phyloP scores from a whole-genome alignment of 2,113 vertebrate genomes.

The Loxodonta africana region DNA sequence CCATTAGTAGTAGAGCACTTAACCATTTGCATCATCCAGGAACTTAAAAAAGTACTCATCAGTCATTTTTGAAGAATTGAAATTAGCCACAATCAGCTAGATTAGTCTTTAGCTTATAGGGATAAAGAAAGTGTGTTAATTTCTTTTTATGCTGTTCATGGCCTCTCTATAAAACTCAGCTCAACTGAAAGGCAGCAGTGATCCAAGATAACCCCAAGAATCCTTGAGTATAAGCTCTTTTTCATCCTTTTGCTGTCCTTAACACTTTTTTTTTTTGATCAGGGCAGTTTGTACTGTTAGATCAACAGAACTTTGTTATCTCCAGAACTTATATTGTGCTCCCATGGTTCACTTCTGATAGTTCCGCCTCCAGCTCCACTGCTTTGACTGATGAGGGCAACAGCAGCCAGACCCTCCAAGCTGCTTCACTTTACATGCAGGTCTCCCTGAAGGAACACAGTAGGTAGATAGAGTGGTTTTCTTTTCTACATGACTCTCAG shows the following conservation, averaged over 20 bases:
- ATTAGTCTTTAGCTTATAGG: neutral
- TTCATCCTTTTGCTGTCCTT: neutral
- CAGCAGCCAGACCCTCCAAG: neutral
- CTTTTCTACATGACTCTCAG: neutral
- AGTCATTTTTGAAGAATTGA: neutral
- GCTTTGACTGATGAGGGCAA: neutral
- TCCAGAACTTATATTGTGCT: neutral
- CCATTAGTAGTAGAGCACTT: too few species aligned
- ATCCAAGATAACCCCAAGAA: neutral
- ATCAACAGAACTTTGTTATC: neutral
- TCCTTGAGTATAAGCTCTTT: neutral
- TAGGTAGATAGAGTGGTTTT: neutral
- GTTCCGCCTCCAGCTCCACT: neutral
- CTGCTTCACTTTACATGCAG: neutral
- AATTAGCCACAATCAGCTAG: neutral
- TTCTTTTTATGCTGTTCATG: neutral
- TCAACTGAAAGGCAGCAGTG: neutral
- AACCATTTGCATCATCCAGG: too few species aligned
- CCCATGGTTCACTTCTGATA: neutral
- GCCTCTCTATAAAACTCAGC: neutral
- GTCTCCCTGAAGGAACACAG: neutral
- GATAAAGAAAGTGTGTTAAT: neutral
- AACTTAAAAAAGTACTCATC: neutral
- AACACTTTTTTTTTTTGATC: neutral
- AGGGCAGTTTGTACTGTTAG: neutral